Conservation (phyloP, 2,797 vertebrate genomes). For the Eulemur mongoz region DNA sequence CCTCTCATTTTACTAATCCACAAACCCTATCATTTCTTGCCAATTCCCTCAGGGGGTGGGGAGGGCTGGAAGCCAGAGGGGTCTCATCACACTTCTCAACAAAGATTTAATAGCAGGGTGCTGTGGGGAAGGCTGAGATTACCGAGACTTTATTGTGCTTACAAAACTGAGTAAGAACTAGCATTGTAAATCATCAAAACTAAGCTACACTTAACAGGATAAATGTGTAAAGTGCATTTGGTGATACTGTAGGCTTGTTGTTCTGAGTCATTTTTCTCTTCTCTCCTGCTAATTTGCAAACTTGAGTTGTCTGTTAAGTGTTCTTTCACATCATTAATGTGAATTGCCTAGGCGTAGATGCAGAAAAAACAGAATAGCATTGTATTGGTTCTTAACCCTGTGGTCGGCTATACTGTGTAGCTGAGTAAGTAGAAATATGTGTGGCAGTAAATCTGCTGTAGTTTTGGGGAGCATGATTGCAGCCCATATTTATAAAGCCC, state of each 20-base stretch:
- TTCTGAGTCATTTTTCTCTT: slow-evolving; percentile 56
- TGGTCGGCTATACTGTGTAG: not conserved
- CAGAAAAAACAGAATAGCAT: not conserved
- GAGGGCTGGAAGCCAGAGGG: slow-evolving; percentile 74
- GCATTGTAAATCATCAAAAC: slow-evolving; percentile 73
- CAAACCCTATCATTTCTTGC: slow-evolving; percentile 79
- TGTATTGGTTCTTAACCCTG: not conserved
- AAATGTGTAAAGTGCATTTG: slow-evolving; percentile 73
- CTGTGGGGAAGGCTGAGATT: slow-evolving; percentile 74
- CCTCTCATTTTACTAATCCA: slow-evolving; percentile 81
- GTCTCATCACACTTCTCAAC: slow-evolving; percentile 80
- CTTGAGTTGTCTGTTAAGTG: slow-evolving; percentile 62
- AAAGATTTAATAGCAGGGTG: slow-evolving; percentile 81
- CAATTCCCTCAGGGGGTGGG: slow-evolving; percentile 68
- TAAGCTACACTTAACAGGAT: slow-evolving; percentile 75
- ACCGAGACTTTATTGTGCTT: slow-evolving; percentile 70
- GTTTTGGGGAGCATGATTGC: not conserved
- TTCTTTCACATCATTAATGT: slow-evolving; percentile 49
- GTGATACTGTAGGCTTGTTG: slow-evolving; percentile 60
- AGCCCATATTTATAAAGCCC: not conserved
- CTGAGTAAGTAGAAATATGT: not conserved
- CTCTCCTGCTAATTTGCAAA: slow-evolving; percentile 70
- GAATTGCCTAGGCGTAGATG: slow-evolving; percentile 33
- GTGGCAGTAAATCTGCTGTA: not conserved
- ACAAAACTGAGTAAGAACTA: slow-evolving; percentile 67